Percentiles rank a stretch among this genome's conserved stretches.
Evolutionary conservation across 1,140 invertebrate genomes (phyloP).

Genomic region (Holcopasites calliopsidis): DNA sequence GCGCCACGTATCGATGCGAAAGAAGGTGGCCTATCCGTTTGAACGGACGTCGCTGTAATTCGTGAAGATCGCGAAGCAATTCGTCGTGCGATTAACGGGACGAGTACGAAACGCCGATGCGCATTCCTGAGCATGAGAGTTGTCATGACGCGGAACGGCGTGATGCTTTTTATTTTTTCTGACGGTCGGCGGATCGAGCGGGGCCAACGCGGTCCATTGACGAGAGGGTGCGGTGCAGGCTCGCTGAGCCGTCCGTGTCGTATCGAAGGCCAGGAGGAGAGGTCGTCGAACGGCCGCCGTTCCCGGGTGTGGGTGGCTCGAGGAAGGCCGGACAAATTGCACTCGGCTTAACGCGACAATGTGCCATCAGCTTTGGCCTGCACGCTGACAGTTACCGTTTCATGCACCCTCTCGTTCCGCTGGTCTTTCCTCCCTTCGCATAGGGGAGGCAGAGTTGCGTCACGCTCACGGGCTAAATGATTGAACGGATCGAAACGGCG

Average conservation of each 20-base stretch:
- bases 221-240: constrained; percentile 10
- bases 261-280: constrained; percentile 62
- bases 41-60: background rate
- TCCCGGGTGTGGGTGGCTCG: constrained; percentile 60
- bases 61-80: constrained; percentile 24
- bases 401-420: constrained; percentile 47
- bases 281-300: constrained; percentile 60
- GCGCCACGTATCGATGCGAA: background rate
- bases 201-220: background rate
- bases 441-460: constrained; percentile 2
- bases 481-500: too few relatives aligned
- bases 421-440: background rate
- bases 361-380: constrained; percentile 71
- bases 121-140: too few relatives aligned
- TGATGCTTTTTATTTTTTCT: constrained; percentile 15
- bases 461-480: too few relatives aligned
- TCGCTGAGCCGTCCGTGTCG: constrained; percentile 25
- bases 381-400: constrained; percentile 70
- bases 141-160: too few relatives aligned
- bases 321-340: constrained; percentile 68
- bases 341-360: constrained; percentile 64
- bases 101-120: too few relatives aligned
- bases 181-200: background rate
- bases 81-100: too few relatives aligned
- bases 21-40: background rate